Evolutionary conservation across 1,140 invertebrate genomes (phyloP), one percentile per base, ranked within the genome.

Genomic region (Mycetomoellerius zeteki): DNA sequence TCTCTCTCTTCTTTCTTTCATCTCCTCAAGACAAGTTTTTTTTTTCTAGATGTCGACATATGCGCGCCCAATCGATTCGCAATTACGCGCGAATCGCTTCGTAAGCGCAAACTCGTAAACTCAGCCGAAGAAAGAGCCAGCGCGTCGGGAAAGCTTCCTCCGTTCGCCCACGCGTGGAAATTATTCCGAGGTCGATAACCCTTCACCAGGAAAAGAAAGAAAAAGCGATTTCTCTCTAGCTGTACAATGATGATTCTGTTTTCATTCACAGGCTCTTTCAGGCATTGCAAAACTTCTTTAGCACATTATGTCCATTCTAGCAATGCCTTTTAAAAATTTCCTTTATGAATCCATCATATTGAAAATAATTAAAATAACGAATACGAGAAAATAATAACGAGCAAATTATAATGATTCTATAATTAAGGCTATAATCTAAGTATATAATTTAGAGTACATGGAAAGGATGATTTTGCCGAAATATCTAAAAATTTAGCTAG

Each of bases 41-140:
- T 88, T 73, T 60, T 75, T 71, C 60, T 54, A 58, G 47, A 27
- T 37, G 43, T 54, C 80, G 86, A 33, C 33, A 64, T 30, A 37
- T 60, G 72, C 52, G 43, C 60, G 65, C 50, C 60, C 89, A 60
- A 90, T 90, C 73, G 50, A 27, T 56, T 71, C 60, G 86, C 82
- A 87, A 91, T 92, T 92, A 89, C 75, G 47, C 77, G 85, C 78
- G 65, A 84, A 78, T 87, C 80, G 62, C 78, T n/a, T 85, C 82
- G 52, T 87, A 84, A 87, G 56, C 78, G 80, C 24, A 33, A 65
- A 71, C 60, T 89, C 88, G 88, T 81, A 88, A 89, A 84, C 60
- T 50, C 81, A 64, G 16, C 30, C 47, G 81, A 78, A 88, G 73
- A 75, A 91, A 87, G 65, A 72, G 58, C 58, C 62, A 21, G 30